Evolutionary conservation across 2,113 vertebrate species (phyloP).

Genomic region (Bettongia penicillata): DNA sequence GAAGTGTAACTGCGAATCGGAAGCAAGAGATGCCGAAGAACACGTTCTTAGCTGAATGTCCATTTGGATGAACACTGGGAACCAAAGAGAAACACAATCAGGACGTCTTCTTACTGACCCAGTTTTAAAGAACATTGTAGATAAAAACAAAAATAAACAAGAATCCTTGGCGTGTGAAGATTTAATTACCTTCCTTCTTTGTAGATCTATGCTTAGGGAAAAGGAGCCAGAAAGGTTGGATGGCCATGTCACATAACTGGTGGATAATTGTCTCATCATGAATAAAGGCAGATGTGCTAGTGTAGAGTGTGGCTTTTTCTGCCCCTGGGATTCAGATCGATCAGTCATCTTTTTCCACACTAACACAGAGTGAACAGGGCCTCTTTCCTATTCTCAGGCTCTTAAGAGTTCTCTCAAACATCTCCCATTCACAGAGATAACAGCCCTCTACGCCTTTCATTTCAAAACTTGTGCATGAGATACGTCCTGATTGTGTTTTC

Average conservation of each 20-base stretch:
- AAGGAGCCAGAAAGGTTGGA: not conserved
- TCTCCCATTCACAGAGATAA: not conserved
- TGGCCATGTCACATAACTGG: not conserved
- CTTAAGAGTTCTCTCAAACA: not conserved
- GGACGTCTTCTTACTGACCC: not conserved
- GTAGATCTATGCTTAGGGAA: not conserved
- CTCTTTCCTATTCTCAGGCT: not conserved
- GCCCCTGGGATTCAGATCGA: constrained; percentile 8
- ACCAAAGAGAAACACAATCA: not conserved
- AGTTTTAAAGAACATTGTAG: not conserved
- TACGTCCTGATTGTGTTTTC: too few relatives aligned
- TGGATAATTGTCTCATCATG: not conserved
- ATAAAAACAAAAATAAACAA: not conserved
- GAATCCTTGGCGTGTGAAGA: not conserved
- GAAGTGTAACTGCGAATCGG: not conserved
- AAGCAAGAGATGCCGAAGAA: not conserved
- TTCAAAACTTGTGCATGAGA: constrained; percentile 57
- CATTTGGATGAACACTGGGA: not conserved
- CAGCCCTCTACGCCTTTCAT: constrained; percentile 54
- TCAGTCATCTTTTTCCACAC: not conserved
- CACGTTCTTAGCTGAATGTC: not conserved
- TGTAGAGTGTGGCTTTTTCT: not conserved
- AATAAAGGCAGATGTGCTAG: not conserved
- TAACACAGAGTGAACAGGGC: constrained; percentile 11
- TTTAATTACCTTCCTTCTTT: not conserved